A percentile compares a stretch with the other conserved stretches of the same genome.
These are phyloP conservation scores for Corvus hawaiiensis DNA, from an alignment of 2,113 vertebrate genomes.

Conservation along the genomic window DNA sequence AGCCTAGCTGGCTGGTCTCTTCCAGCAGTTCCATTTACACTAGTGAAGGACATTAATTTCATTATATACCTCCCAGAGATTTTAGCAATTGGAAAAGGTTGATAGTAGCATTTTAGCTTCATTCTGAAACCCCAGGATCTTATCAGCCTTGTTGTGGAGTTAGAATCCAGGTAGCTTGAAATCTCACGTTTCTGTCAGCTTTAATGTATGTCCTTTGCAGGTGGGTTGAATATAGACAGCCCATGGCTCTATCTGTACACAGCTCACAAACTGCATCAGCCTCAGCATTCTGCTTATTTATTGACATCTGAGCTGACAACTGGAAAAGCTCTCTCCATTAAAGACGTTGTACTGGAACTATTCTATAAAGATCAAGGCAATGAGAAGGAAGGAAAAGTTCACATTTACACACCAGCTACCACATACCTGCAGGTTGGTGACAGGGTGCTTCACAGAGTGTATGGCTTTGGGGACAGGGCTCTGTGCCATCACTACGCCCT, in stretches of 20 bases:
- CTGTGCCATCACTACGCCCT: not conserved
- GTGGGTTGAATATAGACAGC: slow-evolving; percentile 79
- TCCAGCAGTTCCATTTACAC: not conserved
- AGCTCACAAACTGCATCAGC: slow-evolving; percentile 75
- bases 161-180: not conserved
- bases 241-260: slow-evolving; percentile 80
- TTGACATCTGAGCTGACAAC: slow-evolving; percentile 72
- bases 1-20: not conserved
- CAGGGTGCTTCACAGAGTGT: not conserved
- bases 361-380: slow-evolving; percentile 68
- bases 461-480: not conserved
- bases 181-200: not conserved
- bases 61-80: not conserved
- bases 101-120: not conserved
- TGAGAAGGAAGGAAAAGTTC: slow-evolving; percentile 75
- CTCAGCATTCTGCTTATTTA: slow-evolving; percentile 67
- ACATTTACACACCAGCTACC: slow-evolving; percentile 72
- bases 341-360: slow-evolving; percentile 73
- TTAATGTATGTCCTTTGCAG: slow-evolving; percentile 45
- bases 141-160: not conserved
- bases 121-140: not conserved
- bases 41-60: not conserved
- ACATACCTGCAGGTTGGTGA: slow-evolving; percentile 76
- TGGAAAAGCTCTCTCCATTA: slow-evolving; percentile 76
- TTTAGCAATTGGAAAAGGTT: not conserved